Evolutionary conservation across 2,113 vertebrate genomes (phyloP), one percentile per base, ranked within the genome.

Genomic region (Meriones unguiculatus): DNA sequence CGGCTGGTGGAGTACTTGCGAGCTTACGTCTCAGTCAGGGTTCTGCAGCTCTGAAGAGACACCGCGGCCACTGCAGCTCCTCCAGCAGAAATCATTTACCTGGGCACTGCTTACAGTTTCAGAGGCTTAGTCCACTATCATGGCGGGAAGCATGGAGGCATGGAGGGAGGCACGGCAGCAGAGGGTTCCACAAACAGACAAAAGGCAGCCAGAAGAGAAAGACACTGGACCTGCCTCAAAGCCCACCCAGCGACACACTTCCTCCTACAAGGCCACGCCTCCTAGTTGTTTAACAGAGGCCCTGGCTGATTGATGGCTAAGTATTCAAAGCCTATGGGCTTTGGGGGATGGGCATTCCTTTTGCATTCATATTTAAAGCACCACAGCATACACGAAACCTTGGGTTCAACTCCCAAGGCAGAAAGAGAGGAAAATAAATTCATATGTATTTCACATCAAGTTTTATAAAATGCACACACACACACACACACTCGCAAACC

Each of bases 391-490:
- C 73, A 62, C 30, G 7, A 85, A 41, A 14, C 25, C 6, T 20
- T 65, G 25, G 38, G 38, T 46, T 65, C 25, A 30, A 30, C 30
- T 15, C 38, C 82, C n/a, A 28, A 54, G 25, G 52, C 11, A 72
- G 70, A 41, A 4, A 41, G n/a, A 41, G 22, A 38, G 35, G 35
- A 41, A 24, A 80, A 72, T 69, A 77, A 93, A 96, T 87, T 72
- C 41, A 75, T 62, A 62, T 89, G 77, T 87, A 85, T 72, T 73
- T 73, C 69, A 73, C 70, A 24, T 65, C 73, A 88, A 94, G 76
- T 70, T 73, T 92, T 73, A 90, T 41, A 82, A 95, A 89, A 72
- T 67, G 59, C 38, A 62, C 14, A 30, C 30, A 22, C 65, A 4
- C 70, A 0, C 24, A 93, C 78, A 67, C 65, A 69, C 5, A 67